Conservation (phyloP, 1,140 invertebrate genomes). For the Hesperophylax magnus region DNA sequence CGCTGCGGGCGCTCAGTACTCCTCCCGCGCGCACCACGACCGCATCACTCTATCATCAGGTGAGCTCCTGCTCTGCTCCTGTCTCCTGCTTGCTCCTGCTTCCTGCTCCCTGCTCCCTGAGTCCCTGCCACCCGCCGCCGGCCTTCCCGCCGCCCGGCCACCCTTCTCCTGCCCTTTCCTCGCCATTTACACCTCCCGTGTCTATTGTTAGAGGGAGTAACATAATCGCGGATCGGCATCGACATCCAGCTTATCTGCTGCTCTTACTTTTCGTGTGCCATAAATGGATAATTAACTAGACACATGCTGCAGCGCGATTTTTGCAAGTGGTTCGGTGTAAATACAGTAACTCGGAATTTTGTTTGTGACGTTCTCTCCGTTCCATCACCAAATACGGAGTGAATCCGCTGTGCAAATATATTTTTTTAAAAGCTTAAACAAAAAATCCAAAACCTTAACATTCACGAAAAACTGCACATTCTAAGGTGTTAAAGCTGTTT, state of each 20-base stretch:
- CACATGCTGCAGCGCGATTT: neutral
- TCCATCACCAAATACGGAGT: no score
- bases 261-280: neutral
- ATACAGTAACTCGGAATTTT: neutral
- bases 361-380: no score
- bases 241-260: neutral
- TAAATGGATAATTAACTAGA: neutral
- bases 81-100: neutral
- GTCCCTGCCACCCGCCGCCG: neutral
- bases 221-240: neutral
- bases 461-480: no score
- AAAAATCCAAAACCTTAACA: no score
- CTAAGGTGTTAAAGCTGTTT: no score
- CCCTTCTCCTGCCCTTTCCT: neutral
- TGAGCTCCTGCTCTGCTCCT: neutral
- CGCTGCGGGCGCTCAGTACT: conserved; percentile 18
- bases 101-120: neutral
- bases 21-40: conserved; percentile 30
- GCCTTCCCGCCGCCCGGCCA: neutral
- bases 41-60: conserved; percentile 20
- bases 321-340: neutral
- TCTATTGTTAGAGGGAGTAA: neutral
- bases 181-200: neutral
- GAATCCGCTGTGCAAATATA: no score
- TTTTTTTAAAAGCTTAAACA: no score